These are phyloP conservation scores for Tricholaema leucomelas DNA, from an alignment of 2,113 vertebrate genomes.

Conservation along the genomic window DNA sequence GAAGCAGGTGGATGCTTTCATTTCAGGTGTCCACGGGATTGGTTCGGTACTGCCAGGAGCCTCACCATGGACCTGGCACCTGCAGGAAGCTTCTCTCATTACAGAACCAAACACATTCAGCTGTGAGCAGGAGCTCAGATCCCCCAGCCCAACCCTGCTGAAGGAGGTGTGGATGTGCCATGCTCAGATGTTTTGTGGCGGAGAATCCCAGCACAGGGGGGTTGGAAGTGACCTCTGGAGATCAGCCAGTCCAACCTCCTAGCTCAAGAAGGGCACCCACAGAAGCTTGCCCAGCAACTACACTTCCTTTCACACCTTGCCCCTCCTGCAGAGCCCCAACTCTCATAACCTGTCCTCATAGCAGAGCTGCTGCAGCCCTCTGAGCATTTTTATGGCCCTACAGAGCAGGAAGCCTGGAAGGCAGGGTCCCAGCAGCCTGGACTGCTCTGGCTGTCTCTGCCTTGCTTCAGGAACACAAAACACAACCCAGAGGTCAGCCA, in stretches of 20 bases:
- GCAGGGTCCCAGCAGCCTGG: slow-evolving; percentile 21
- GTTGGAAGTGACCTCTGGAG: no score
- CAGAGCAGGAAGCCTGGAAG: slow-evolving; percentile 9
- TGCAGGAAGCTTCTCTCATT: neutral
- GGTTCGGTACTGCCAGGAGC: neutral
- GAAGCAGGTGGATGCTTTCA: neutral
- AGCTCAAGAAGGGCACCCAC: no score
- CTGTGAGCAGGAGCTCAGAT: neutral
- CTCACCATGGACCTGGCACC: neutral
- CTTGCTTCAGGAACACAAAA: slow-evolving; percentile 45
- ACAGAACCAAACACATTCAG: neutral
- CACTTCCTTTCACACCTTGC: no score
- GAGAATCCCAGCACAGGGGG: neutral
- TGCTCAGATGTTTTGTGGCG: neutral
- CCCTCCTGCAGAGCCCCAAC: no score
- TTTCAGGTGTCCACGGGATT: neutral
- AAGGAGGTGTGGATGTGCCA: accelerated
- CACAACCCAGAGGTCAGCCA: slow-evolving; percentile 29
- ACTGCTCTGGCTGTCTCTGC: no score
- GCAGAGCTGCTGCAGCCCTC: no score
- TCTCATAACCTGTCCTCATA: no score
- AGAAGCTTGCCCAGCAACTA: no score
- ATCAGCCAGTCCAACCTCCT: no score
- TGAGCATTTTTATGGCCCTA: no score
- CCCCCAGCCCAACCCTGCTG: neutral